These are phyloP conservation scores for Sarotherodon lohbergeri DNA, from an alignment of 2,113 vertebrate species.

Conservation along the genomic window DNA sequence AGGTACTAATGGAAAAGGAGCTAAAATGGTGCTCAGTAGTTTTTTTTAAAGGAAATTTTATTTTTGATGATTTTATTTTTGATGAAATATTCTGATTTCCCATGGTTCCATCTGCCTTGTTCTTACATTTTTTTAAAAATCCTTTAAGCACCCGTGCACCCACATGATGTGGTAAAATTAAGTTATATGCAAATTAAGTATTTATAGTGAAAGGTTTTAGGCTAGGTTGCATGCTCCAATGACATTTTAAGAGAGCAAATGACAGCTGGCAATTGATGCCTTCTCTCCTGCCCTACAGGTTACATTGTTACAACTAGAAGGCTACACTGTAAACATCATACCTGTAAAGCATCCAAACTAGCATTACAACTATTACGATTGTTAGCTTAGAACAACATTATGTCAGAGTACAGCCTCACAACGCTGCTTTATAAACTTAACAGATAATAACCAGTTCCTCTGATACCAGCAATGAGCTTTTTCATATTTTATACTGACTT, in stretches of 20 bases:
- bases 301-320: neutral
- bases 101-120: neutral
- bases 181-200: neutral
- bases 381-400: neutral
- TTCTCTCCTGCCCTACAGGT: neutral
- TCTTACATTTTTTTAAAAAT: neutral
- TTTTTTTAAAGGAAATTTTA: neutral
- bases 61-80: neutral
- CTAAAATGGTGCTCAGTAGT: neutral
- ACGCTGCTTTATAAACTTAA: neutral
- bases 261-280: neutral
- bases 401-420: neutral
- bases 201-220: neutral
- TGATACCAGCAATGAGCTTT: neutral
- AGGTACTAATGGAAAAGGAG: neutral
- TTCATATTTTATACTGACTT: neutral
- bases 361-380: neutral
- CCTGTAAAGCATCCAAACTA: neutral
- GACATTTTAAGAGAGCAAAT: neutral
- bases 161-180: neutral
- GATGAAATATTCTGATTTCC: neutral
- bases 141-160: no score
- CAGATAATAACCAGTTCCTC: neutral
- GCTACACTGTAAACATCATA: neutral
- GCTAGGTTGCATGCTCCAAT: neutral